Evolutionary conservation across 2,888 invertebrate genomes (phyloP).

Genomic region (Orthosia gothica): DNA sequence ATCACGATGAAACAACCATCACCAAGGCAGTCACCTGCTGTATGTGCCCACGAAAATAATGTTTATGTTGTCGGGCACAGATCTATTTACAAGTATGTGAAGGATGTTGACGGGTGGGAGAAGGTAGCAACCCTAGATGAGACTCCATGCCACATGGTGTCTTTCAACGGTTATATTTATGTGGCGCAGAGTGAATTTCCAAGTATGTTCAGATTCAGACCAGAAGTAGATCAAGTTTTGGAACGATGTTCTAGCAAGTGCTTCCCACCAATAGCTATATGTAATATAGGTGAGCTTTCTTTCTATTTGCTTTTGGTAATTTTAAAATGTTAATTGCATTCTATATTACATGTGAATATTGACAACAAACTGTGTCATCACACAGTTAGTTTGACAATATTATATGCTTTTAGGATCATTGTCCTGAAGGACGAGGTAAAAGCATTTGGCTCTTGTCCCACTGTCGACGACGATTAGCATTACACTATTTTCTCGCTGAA

Average conservation of each 20-base stretch:
- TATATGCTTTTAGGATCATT: no score
- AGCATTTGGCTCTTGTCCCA: no score
- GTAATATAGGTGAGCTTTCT: conserved; percentile 79
- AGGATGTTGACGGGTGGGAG: conserved; percentile 77
- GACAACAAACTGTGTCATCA: neutral
- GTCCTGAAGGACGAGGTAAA: neutral
- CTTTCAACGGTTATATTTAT: conserved; percentile 82
- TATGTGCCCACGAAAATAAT: conserved; percentile 78
- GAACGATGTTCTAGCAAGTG: conserved; percentile 66
- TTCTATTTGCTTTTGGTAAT: neutral
- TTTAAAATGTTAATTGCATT: neutral
- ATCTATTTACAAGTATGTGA: conserved; percentile 78
- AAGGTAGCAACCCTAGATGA: conserved; percentile 74
- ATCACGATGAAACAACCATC: conserved; percentile 79
- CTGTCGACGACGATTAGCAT: no score
- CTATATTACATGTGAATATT: no score
- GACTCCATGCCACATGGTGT: conserved; percentile 76
- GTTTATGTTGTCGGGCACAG: conserved; percentile 82
- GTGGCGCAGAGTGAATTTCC: conserved; percentile 83
- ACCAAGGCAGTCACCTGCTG: conserved; percentile 84
- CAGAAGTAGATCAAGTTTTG: conserved; percentile 74
- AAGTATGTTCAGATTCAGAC: conserved; percentile 81
- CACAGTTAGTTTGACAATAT: no score
- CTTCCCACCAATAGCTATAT: conserved; percentile 81
- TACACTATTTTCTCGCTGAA: no score